Conservation (phyloP, 1,140 invertebrate species). For the Drosophila kurseongensis region DNA sequence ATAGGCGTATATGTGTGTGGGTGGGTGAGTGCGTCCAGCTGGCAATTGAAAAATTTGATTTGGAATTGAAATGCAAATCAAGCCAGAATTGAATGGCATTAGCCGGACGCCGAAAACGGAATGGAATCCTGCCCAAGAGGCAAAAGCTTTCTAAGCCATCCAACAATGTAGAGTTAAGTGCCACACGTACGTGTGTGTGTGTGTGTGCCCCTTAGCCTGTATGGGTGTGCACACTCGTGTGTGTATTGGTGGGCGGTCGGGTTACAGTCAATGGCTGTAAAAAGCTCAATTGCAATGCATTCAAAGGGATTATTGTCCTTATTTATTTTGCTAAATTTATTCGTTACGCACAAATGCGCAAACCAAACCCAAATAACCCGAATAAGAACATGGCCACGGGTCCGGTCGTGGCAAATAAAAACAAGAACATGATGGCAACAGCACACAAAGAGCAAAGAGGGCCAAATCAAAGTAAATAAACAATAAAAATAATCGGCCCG, state of each 20-base stretch:
- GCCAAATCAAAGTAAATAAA: constrained; percentile 81
- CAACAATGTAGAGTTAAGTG: constrained; percentile 71
- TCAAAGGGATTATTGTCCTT: constrained; percentile 83
- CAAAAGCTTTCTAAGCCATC: constrained; percentile 46
- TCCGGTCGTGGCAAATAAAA: constrained; percentile 57
- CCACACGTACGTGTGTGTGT: constrained; percentile 36
- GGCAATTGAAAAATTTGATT: constrained; percentile 83
- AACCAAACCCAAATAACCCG: constrained; percentile 37
- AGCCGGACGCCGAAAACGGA: constrained; percentile 36
- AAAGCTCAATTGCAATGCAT: constrained; percentile 83
- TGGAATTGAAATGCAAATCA: constrained; percentile 82
- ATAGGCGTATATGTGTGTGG: constrained; percentile 3
- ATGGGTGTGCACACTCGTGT: neutral
- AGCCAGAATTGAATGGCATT: constrained; percentile 71
- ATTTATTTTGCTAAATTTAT: constrained; percentile 83
- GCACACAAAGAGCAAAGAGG: constrained; percentile 49
- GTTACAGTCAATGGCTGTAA: constrained; percentile 70
- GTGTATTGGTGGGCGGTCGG: neutral
- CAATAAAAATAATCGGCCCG: constrained; percentile 81
- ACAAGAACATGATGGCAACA: constrained; percentile 70
- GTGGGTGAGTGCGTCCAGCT: constrained; percentile 48
- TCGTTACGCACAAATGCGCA: constrained; percentile 81
- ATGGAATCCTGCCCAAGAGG: constrained; percentile 46
- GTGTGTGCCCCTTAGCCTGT: neutral
- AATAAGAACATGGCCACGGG: constrained; percentile 19